phyloP scores from a whole-genome alignment of 2,797 vertebrate species.

The Halcyon chelicuti region DNA sequence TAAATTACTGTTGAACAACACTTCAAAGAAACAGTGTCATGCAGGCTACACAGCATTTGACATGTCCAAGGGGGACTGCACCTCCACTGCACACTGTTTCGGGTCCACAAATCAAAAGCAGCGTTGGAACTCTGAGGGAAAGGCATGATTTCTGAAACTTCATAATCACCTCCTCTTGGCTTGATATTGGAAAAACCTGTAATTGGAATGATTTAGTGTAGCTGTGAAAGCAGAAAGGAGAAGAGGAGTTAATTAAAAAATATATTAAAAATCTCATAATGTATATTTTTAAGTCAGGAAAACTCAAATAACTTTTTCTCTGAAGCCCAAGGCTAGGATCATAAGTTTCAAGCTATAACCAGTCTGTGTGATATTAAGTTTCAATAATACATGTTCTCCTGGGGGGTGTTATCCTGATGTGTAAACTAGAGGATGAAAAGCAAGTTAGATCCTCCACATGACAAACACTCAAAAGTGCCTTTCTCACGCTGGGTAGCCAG shows the following conservation, averaged over 20 bases:
- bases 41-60: background rate
- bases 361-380: conserved; percentile 41
- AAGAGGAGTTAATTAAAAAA: conserved; percentile 70
- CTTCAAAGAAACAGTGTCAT: background rate
- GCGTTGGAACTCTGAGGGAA: background rate
- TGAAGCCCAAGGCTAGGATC: conserved; percentile 36
- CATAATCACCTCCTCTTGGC: conserved; percentile 42
- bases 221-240: conserved; percentile 57
- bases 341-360: conserved; percentile 49
- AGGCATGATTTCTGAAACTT: conserved; percentile 39
- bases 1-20: background rate
- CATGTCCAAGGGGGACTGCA: background rate
- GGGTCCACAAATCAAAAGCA: conserved; percentile 28
- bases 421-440: conserved; percentile 40
- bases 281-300: conserved; percentile 52
- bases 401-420: conserved; percentile 8
- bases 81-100: background rate
- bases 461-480: background rate
- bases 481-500: background rate
- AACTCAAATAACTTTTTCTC: conserved; percentile 46
- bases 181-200: conserved; percentile 57
- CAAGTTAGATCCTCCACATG: background rate
- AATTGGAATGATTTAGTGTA: conserved; percentile 63
- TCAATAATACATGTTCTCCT: conserved; percentile 60
- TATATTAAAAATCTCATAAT: conserved; percentile 67